These are phyloP conservation scores for Diadegma fenestrale DNA, from an alignment of 2,888 invertebrate species.

Conservation along the genomic window DNA sequence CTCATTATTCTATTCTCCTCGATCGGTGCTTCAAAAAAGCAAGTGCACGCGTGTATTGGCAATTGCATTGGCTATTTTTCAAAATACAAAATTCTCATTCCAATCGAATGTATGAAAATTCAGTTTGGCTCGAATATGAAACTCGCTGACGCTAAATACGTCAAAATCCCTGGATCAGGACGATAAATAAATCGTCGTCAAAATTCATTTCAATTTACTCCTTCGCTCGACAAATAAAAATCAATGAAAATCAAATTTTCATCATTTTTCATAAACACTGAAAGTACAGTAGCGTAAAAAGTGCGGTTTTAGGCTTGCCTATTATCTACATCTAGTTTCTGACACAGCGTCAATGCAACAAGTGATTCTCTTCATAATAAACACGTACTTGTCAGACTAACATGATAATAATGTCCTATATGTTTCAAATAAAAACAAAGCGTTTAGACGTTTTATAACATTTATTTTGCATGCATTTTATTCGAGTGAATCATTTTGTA, in stretches of 20 bases:
- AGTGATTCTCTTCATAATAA: conserved; percentile 37
- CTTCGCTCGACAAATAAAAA: background rate
- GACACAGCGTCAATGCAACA: conserved; percentile 56
- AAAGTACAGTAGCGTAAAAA: conserved; percentile 39
- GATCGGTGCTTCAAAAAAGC: conserved; percentile 33
- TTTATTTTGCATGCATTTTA: conserved; percentile 74
- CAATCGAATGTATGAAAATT: conserved; percentile 9
- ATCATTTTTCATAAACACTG: conserved; percentile 4
- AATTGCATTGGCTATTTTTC: conserved; percentile 4
- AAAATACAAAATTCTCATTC: conserved; percentile 4
- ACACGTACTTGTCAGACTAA: conserved; percentile 73
- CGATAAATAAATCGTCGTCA: background rate
- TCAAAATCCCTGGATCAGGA: background rate
- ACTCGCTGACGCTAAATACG: conserved; percentile 12
- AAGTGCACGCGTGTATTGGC: conserved; percentile 37
- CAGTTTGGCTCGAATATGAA: conserved; percentile 20
- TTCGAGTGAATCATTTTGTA: conserved; percentile 26
- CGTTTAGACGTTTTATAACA: conserved; percentile 68
- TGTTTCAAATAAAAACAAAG: conserved; percentile 81
- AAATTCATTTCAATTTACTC: background rate
- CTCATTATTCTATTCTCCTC: background rate
- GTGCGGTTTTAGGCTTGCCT: conserved; percentile 66
- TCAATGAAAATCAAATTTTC: background rate
- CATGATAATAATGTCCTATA: conserved; percentile 81
- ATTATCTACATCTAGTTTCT: conserved; percentile 63